phyloP scores from a whole-genome alignment of 2,797 vertebrate species.

The Adrianichthys oophorus region DNA sequence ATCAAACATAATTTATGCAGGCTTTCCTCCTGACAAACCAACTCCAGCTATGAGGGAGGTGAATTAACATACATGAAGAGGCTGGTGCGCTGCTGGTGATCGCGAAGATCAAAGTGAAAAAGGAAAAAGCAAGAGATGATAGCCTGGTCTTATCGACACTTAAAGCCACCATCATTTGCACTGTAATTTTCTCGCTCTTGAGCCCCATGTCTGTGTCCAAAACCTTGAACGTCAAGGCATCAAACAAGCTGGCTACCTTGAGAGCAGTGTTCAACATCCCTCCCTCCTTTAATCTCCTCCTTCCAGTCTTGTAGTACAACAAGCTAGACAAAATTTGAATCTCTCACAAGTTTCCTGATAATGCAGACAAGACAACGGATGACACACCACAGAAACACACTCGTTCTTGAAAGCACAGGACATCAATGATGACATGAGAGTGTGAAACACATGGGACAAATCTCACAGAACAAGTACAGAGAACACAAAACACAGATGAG shows the following conservation, averaged over 20 bases:
- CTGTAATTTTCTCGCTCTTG: conserved; percentile 1
- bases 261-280: conserved; percentile 19
- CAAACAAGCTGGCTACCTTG: conserved; percentile 11
- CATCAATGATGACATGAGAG: conserved; percentile 34
- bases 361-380: neutral
- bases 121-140: conserved; percentile 25
- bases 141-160: conserved; percentile 25
- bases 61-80: conserved; percentile 17
- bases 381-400: neutral
- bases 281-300: neutral
- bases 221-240: conserved; percentile 38
- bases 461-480: conserved; percentile 40
- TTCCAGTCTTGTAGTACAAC: neutral
- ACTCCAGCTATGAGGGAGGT: conserved; percentile 13
- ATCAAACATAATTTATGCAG: conserved; percentile 43
- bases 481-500: conserved; percentile 55
- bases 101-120: conserved; percentile 38
- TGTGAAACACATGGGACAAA: conserved; percentile 34
- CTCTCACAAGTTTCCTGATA: conserved; percentile 30
- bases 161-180: conserved; percentile 1
- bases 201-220: conserved; percentile 10
- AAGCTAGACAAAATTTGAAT: conserved; percentile 14
- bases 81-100: neutral
- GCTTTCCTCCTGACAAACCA: conserved; percentile 21
- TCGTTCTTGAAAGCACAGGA: conserved; percentile 18